Percentiles rank a stretch among this genome's conserved stretches.
Conservation (phyloP, 2,888 invertebrate genomes). For the Drosophila melanocephala region DNA sequence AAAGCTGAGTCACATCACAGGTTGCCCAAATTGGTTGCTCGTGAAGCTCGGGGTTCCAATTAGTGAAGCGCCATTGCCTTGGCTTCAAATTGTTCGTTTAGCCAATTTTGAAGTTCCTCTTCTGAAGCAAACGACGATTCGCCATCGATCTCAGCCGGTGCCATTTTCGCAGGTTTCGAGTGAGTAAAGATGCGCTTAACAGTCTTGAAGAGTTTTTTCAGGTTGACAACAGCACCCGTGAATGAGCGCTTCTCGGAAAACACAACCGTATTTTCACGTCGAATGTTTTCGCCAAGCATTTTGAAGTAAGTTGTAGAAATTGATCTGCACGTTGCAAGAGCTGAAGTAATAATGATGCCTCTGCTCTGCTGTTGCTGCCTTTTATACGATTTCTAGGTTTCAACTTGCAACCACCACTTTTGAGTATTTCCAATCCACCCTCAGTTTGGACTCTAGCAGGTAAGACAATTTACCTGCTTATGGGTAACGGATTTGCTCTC, state of each 20-base stretch:
- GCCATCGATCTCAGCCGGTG: conserved; percentile 2
- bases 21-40: conserved; percentile 15
- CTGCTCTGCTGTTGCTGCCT: conserved; percentile 17
- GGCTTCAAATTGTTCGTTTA: conserved; percentile 66
- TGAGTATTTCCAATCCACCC: conserved; percentile 25
- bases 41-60: neutral
- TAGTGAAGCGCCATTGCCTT: conserved; percentile 19
- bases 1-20: conserved; percentile 70
- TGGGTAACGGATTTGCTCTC: conserved; percentile 11
- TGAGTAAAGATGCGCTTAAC: conserved; percentile 59
- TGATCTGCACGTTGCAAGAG: conserved; percentile 38
- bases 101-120: conserved; percentile 72
- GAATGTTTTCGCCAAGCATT: conserved; percentile 53
- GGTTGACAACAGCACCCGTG: conserved; percentile 59
- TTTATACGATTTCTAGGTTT: conserved; percentile 44
- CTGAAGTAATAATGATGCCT: conserved; percentile 58
- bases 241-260: conserved; percentile 42
- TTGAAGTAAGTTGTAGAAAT: conserved; percentile 15
- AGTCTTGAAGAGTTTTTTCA: conserved; percentile 62
- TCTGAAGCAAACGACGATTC: conserved; percentile 45
- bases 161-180: conserved; percentile 27
- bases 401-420: conserved; percentile 21
- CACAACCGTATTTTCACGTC: conserved; percentile 18
- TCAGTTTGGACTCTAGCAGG: conserved; percentile 29
- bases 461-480: conserved; percentile 36